phyloP scores from a whole-genome alignment of 2,113 vertebrate genomes.

The Hippocampus abdominalis region DNA sequence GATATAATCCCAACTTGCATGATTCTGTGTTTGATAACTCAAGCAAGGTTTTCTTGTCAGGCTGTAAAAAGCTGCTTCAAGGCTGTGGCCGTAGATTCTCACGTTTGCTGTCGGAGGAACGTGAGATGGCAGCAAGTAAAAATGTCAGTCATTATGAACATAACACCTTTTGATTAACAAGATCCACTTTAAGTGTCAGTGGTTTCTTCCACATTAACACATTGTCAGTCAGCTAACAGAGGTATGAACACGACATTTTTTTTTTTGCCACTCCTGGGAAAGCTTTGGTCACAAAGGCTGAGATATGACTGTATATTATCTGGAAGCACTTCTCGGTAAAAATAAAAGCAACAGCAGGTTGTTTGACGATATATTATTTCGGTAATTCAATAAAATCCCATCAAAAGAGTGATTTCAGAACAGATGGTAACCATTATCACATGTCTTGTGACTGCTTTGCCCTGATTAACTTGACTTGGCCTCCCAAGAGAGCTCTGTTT shows the following conservation, averaged over 20 bases:
- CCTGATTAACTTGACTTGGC: slow-evolving; percentile 34
- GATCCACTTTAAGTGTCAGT: slow-evolving; percentile 9
- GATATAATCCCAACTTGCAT: no score
- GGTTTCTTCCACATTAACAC: slow-evolving; percentile 9
- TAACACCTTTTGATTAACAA: slow-evolving; percentile 10
- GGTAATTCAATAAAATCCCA: background rate
- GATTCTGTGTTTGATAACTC: no score
- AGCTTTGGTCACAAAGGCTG: background rate
- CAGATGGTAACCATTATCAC: background rate
- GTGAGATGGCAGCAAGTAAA: background rate
- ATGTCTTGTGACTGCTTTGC: background rate
- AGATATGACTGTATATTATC: background rate
- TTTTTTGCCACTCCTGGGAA: background rate
- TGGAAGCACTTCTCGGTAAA: background rate
- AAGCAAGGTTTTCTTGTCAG: no score
- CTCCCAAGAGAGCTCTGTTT: slow-evolving; percentile 7
- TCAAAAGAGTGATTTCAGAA: slow-evolving; percentile 14
- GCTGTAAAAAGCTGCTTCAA: no score
- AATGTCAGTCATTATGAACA: slow-evolving; percentile 6
- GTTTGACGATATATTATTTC: background rate
- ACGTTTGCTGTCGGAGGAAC: slow-evolving; percentile 4
- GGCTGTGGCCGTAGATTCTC: background rate
- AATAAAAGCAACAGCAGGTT: background rate
- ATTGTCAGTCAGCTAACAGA: background rate
- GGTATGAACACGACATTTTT: background rate